phyloP scores from a whole-genome alignment of 2,888 invertebrate species.

The Brachyopa scutellaris region DNA sequence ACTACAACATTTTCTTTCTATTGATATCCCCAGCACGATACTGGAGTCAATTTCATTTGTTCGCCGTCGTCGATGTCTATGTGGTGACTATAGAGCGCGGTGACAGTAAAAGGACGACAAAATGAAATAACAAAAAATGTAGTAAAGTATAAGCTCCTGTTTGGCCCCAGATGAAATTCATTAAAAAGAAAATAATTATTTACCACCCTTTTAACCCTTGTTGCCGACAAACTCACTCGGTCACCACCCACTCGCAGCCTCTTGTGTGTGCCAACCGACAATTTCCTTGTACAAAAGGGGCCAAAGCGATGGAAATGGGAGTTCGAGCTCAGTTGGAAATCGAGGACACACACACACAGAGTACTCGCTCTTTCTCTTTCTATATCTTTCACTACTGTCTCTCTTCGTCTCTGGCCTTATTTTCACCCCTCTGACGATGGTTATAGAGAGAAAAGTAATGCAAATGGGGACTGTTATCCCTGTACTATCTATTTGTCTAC shows the following conservation, averaged over 20 bases:
- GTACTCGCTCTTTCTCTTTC: not conserved
- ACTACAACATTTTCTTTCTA: slow-evolving; percentile 10
- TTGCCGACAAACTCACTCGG: slow-evolving; percentile 36
- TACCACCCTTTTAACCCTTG: slow-evolving; percentile 58
- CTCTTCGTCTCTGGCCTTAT: slow-evolving; percentile 29
- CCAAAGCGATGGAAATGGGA: slow-evolving; percentile 1
- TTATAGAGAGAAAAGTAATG: slow-evolving; percentile 37
- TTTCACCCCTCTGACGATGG: slow-evolving; percentile 21
- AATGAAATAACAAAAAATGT: not conserved
- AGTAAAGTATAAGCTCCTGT: slow-evolving; percentile 51
- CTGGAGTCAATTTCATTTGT: slow-evolving; percentile 45
- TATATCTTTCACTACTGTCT: no score
- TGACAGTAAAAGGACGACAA: slow-evolving; percentile 8
- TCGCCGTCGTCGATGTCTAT: not conserved
- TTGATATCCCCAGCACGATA: slow-evolving; percentile 19
- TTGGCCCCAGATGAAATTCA: slow-evolving; percentile 60
- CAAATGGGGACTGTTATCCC: slow-evolving; percentile 63
- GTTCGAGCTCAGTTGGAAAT: slow-evolving; percentile 23
- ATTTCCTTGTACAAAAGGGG: slow-evolving; percentile 34
- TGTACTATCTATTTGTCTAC: slow-evolving; percentile 66
- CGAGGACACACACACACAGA: slow-evolving; percentile 52
- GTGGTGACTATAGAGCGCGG: not conserved
- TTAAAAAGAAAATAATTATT: slow-evolving; percentile 65
- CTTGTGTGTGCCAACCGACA: slow-evolving; percentile 11
- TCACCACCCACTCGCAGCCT: not conserved